These are phyloP conservation scores for Apodemia zela DNA, from an alignment of 2,888 invertebrate genomes.

Conservation along the genomic window DNA sequence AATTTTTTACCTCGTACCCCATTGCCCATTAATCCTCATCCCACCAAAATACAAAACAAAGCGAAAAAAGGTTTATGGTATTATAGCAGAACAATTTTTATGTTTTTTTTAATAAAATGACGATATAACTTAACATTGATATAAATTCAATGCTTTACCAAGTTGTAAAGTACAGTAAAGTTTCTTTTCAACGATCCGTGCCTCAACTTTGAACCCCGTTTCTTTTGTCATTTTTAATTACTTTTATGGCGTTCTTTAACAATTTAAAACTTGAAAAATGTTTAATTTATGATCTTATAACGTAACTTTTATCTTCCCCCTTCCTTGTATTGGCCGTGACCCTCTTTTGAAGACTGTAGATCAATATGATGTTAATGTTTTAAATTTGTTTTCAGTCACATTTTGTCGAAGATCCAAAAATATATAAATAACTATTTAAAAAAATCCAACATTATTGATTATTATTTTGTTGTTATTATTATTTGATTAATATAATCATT, in stretches of 20 bases:
- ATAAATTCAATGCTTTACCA: neutral
- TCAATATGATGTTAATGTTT: no score
- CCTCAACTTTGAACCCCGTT: neutral
- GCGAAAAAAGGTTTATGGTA: no score
- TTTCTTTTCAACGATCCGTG: neutral
- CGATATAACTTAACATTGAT: neutral
- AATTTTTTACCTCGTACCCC: no score
- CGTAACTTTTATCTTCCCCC: neutral
- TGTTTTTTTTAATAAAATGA: neutral
- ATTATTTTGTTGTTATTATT: no score
- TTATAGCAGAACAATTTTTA: no score
- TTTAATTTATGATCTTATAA: constrained; percentile 1
- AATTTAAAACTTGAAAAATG: neutral
- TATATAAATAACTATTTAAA: no score
- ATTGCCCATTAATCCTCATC: no score
- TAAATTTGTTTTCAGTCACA: no score
- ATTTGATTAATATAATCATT: no score
- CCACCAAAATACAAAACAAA: no score
- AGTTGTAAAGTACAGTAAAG: neutral
- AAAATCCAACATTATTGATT: no score
- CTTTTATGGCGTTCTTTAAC: neutral
- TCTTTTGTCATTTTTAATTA: constrained; percentile 12
- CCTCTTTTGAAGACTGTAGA: neutral
- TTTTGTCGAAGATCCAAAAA: no score
- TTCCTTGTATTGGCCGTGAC: neutral